These are phyloP conservation scores for Ganaspis sp. DNA, from an alignment of 1,140 invertebrate genomes.

Conservation along the genomic window DNA sequence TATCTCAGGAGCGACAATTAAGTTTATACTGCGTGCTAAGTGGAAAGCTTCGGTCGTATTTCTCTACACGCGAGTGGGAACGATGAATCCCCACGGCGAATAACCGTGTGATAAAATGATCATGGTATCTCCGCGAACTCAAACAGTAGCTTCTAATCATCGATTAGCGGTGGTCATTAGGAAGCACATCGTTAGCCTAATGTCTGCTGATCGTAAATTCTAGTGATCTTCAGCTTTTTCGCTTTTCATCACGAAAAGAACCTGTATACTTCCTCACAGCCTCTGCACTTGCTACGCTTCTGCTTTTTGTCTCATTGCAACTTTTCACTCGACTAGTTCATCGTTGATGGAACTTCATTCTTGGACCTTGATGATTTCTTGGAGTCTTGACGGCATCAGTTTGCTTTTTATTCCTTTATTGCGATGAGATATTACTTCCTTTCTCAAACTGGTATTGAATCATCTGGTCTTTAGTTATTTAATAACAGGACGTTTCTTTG, in stretches of 20 bases:
- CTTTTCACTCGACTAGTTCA: slow-evolving; percentile 24
- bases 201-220: slow-evolving; percentile 45
- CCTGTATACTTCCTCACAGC: neutral
- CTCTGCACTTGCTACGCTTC: neutral
- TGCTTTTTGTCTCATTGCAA: slow-evolving; percentile 16
- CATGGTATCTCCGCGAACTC: slow-evolving; percentile 33
- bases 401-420: neutral
- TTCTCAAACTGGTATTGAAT: neutral
- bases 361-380: slow-evolving; percentile 22
- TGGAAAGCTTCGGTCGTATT: slow-evolving; percentile 50
- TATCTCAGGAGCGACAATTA: slow-evolving; percentile 61
- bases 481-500: neutral
- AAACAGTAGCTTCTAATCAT: slow-evolving; percentile 61
- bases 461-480: neutral
- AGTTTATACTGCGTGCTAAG: slow-evolving; percentile 56
- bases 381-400: neutral
- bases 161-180: slow-evolving; percentile 61
- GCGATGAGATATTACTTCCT: slow-evolving; percentile 6
- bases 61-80: slow-evolving; percentile 46
- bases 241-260: slow-evolving; percentile 10
- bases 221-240: slow-evolving; percentile 18
- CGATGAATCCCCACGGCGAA: slow-evolving; percentile 41
- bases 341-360: slow-evolving; percentile 27
- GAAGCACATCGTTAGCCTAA: slow-evolving; percentile 43
- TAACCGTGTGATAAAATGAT: slow-evolving; percentile 42